Conservation (phyloP, 2,888 invertebrate species). For the Lamproptera curius region DNA sequence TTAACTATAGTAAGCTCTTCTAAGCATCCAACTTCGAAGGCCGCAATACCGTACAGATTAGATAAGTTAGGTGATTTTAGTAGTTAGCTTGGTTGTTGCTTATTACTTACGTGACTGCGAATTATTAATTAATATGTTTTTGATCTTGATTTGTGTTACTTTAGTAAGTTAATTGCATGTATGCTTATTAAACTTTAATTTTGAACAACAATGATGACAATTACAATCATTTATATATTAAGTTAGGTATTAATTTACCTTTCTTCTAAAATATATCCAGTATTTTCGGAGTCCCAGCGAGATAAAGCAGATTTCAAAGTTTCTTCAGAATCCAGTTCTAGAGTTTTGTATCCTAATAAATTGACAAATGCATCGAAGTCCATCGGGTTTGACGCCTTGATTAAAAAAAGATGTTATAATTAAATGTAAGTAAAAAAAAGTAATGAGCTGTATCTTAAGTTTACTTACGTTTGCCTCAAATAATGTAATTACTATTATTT, state of each 20-base stretch:
- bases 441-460: no score
- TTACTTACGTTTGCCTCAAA: no score
- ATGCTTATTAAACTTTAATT: no score
- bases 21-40: conserved; percentile 36
- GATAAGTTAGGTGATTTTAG: conserved; percentile 52
- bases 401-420: background rate
- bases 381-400: conserved; percentile 72
- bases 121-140: conserved; percentile 38
- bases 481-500: no score
- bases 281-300: conserved; percentile 80
- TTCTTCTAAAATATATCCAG: conserved; percentile 80
- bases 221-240: conserved; percentile 1
- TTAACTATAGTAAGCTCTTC: conserved; percentile 6
- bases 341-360: conserved; percentile 78
- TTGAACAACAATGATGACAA: no score
- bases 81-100: conserved; percentile 43
- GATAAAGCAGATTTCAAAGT: conserved; percentile 80
- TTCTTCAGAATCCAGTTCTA: conserved; percentile 81
- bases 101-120: conserved; percentile 39
- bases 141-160: no score
- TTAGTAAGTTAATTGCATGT: no score
- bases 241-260: conserved; percentile 55
- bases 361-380: conserved; percentile 81
- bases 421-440: no score
- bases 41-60: conserved; percentile 54